phyloP scores from a whole-genome alignment of 2,888 invertebrate species.

The Shargacucullia verbasci region DNA sequence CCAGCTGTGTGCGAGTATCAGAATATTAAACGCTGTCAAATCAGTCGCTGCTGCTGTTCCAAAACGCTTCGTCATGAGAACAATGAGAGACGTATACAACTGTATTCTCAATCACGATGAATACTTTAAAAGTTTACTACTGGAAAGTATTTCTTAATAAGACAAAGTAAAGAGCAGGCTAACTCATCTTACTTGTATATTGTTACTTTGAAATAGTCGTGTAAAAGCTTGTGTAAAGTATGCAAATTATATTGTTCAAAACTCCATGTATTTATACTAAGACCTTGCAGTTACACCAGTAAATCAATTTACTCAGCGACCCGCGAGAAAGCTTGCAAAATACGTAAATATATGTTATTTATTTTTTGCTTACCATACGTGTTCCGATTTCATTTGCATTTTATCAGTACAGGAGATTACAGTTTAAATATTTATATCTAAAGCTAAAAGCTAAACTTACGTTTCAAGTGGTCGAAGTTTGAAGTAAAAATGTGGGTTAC shows the following conservation, averaged over 20 bases:
- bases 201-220: neutral
- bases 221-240: conserved; percentile 1
- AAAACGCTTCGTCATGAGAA: conserved; percentile 27
- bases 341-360: conserved; percentile 35
- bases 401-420: conserved; percentile 36
- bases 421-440: conserved; percentile 39
- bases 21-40: conserved; percentile 42
- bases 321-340: conserved; percentile 32
- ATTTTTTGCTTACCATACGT: conserved; percentile 29
- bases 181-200: neutral
- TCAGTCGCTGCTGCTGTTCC: conserved; percentile 32
- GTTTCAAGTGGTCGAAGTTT: conserved; percentile 17
- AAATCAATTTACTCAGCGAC: conserved; percentile 35
- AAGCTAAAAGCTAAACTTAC: conserved; percentile 4
- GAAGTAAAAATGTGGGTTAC: neutral
- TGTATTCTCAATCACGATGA: conserved; percentile 1
- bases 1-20: conserved; percentile 57
- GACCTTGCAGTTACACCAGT: conserved; percentile 15
- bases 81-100: conserved; percentile 15
- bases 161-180: too few species aligned
- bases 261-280: conserved; percentile 7
- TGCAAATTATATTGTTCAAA: conserved; percentile 2
- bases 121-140: neutral
- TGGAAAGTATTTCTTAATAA: too few species aligned
- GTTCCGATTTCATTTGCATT: conserved; percentile 39